Evolutionary conservation across 2,888 invertebrate genomes (phyloP).

Genomic region (Rhingia campestris): DNA sequence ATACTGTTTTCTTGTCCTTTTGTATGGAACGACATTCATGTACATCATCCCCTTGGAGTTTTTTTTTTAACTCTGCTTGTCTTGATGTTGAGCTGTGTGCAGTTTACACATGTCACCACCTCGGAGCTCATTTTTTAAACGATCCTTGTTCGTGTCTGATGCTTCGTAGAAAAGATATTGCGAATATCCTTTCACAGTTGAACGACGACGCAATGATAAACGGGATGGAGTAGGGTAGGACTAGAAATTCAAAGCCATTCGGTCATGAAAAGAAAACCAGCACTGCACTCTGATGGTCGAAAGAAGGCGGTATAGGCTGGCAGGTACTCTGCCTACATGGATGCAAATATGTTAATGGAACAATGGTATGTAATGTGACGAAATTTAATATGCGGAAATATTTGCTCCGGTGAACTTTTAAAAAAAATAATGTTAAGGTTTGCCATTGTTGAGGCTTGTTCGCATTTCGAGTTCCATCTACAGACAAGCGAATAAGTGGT

Average conservation of each 20-base stretch:
- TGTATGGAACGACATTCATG: not conserved
- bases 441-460: slow-evolving; percentile 13
- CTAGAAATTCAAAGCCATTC: slow-evolving; percentile 20
- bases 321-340: not conserved
- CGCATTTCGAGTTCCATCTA: not conserved
- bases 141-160: slow-evolving; percentile 12
- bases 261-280: slow-evolving; percentile 9
- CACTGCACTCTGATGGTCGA: slow-evolving; percentile 13
- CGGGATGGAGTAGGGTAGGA: not conserved
- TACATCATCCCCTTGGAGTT: not conserved
- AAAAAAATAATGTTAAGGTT: slow-evolving; percentile 27
- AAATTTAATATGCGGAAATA: slow-evolving; percentile 46
- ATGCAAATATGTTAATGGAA: slow-evolving; percentile 34
- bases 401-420: slow-evolving; percentile 40
- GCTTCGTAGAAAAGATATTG: slow-evolving; percentile 19
- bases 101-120: slow-evolving; percentile 42
- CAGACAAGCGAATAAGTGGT: not conserved
- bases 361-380: slow-evolving; percentile 48
- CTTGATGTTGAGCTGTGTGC: slow-evolving; percentile 5
- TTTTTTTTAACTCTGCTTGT: not conserved
- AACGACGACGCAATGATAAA: not conserved
- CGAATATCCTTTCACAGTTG: slow-evolving; percentile 27
- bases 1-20: slow-evolving; percentile 13
- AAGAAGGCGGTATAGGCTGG: not conserved
- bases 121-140: slow-evolving; percentile 16